Base-by-base conservation (phyloP, 2,113 vertebrate genomes). In the Caranx ignobilis region DNA sequence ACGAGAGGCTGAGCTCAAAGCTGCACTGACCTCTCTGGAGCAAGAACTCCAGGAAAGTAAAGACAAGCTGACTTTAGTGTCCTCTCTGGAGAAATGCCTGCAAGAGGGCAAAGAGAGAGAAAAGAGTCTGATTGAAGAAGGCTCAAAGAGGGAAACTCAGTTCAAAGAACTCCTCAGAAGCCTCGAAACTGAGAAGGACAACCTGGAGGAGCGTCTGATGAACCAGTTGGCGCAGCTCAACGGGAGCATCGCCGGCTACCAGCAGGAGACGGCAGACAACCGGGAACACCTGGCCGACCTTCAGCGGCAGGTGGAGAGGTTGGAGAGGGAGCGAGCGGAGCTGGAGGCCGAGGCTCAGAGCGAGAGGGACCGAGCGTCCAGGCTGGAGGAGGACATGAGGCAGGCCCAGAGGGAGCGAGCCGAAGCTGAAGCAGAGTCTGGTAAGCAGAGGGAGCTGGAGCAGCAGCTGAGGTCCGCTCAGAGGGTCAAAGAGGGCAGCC, bases 211-310 rank as follows among this genome's bases (percentile, higher is more conserved):
- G 81, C 93, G 95, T 68, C 94, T 99, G 41, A 99, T 99, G 98
- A 97, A 99, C 92, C 98, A 99, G 76, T 80, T 99, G 89, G 97
- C 98, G 57, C 97, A 99, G 91, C 96, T 99, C 66, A 99, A 99
- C 45, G 97, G 98, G 13, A 98, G 96, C 84, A 98, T 99, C 37
- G 98, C 97, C 3, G 96, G 97, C 91, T 99, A 98, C 79, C 97
- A 98, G 88, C 98, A 99, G 83, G 96, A 98, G 80, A 94, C 94
- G 2, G 92, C 94, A 3, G 96, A 98, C 68, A 91, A 95, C 73
- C 93, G 95, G 56, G 93, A 96, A 4, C 92, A 87, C 5, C 79
- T 95, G 4, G 41, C 73, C 0, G 90, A 92, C 4, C 80, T 94
- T 15, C 94, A 95, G 91, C 93, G 95, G 19, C 95, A 96, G 35